Percentiles rank a stretch among this genome's conserved stretches.
Evolutionary conservation across 2,888 invertebrate genomes (phyloP).

Genomic region (Pandemis cinnamomeana): DNA sequence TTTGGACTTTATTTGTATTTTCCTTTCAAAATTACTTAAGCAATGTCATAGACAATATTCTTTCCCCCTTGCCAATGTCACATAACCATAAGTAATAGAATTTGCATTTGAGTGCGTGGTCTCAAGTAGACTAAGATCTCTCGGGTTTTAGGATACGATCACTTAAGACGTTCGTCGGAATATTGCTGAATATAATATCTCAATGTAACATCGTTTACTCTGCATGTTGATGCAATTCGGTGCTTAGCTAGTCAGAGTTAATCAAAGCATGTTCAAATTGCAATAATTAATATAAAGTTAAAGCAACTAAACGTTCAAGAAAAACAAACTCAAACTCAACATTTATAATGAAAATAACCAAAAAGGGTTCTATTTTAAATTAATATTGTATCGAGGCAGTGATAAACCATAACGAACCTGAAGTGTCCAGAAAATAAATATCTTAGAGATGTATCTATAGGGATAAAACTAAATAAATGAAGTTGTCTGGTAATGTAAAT

Average conservation of each 20-base stretch:
- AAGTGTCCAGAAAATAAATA: too few relatives aligned
- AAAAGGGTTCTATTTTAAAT: too few relatives aligned
- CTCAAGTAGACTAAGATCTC: slow-evolving; percentile 23
- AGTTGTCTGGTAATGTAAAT: too few relatives aligned
- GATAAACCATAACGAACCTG: too few relatives aligned
- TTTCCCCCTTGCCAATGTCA: background rate
- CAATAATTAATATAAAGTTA: too few relatives aligned
- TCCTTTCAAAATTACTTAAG: background rate
- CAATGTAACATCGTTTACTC: slow-evolving; percentile 18
- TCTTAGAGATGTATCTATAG: too few relatives aligned
- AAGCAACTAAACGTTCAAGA: background rate
- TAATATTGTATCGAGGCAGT: too few relatives aligned
- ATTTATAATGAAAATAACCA: too few relatives aligned
- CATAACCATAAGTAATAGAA: slow-evolving; percentile 16
- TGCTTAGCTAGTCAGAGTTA: background rate
- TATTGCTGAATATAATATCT: slow-evolving; percentile 22
- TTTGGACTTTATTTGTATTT: background rate
- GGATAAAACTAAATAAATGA: too few relatives aligned
- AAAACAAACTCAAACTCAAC: too few relatives aligned
- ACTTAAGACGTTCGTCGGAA: slow-evolving; percentile 11
- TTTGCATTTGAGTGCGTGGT: slow-evolving; percentile 29
- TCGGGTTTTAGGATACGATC: slow-evolving; percentile 26
- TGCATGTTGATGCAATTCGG: slow-evolving; percentile 24
- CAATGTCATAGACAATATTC: too few relatives aligned
- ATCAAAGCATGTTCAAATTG: background rate